Evolutionary conservation across 2,888 invertebrate genomes (phyloP), one percentile per base, ranked within the genome.

Genomic region (Acanthococcus lagerstroemiae): DNA sequence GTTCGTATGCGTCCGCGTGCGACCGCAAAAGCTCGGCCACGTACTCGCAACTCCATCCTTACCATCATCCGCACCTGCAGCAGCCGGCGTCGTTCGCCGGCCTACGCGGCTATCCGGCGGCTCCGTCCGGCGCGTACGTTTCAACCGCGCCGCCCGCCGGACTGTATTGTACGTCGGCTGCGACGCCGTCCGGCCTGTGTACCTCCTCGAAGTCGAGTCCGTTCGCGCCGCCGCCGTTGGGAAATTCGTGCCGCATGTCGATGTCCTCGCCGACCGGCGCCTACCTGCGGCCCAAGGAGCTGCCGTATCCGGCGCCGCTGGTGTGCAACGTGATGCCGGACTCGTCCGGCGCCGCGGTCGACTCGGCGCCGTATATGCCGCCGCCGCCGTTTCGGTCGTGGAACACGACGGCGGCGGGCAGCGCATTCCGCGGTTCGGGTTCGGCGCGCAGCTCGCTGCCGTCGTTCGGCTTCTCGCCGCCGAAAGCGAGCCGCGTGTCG

Each of bases 161-260:
- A 37, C 37, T 37, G 37, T 9, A 9, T 15, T 37, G 37, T 15
- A 9, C 15, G 15, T 9, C 7, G 45, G 25, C 30, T 15, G 4
- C 17, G 9, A n/a, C 37, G 19, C 56, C 21, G 12, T n/a, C n/a
- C n/a, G n/a, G n/a, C n/a, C n/a, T n/a, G n/a, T n/a, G n/a, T n/a
- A n/a, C 55, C 21, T 56, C 17, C 21, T 17, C 30, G 1, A 56
- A 56, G 21, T 56, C 22, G 5, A 56, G 44, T 44, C 44, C 55
- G 22, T 56, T 15, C 22, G 30, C 19, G 1, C 55, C 15, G 44
- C 22, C 55, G 3, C 19, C 55, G 1, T 37, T 44, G 17, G n/a
- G 21, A 24, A 56, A 37, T 15, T 19, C 55, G 12, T 56, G 55
- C n/a, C 55, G 55, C 26, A 56, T 56, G 55, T 56, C 55, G 2